Evolutionary conservation across 2,797 vertebrate genomes (phyloP), one percentile per base, ranked within the genome.

Genomic region (Pelochelys cantorii): DNA sequence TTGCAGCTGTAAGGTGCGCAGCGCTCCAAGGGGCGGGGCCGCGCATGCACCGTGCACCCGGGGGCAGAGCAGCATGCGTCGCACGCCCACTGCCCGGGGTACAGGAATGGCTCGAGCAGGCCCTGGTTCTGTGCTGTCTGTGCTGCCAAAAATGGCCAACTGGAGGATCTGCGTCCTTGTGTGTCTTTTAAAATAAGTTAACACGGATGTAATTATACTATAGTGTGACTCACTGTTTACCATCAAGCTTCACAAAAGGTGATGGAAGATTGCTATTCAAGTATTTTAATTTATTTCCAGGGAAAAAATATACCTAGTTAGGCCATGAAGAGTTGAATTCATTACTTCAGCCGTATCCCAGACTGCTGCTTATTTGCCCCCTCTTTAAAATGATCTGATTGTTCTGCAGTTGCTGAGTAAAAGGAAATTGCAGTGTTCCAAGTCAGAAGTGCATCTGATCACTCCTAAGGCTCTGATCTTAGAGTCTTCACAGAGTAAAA

Each of bases 301-400:
- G 75, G 71, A 1, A 54, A 17, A 68, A 60, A 4, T 42, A 20
- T 79, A 95, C 93, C 90, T 96, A 93, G 91, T 74, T 82, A 34
- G 84, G 75, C 48, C 75, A 93, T 84, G 86, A 92, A 80, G 90
- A 90, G 89, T 89, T 81, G 75, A 95, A 84, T 89, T 89, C 91
- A 79, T 92, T 48, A 5, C 89, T 92, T 93, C 85, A 90, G 71
- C 88, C 77, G 57, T 1, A 0, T 56, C 80, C 81, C 88, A 23
- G 59, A 8, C 88, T 79, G 34, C 88, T 91, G 94, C 89, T 95
- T 81, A 1, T 85, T 97, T 94, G 83, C 88, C 79, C 94, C 88
- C 87, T 93, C 94, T 90, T 82, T 75, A 94, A 89, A 93, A 62
- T 0, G 4, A 96, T 53, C 88, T 90, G 87, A 85, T 15, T 48